Conservation (phyloP, 2,797 vertebrate genomes). For the Hypotaenidia philippensis region DNA sequence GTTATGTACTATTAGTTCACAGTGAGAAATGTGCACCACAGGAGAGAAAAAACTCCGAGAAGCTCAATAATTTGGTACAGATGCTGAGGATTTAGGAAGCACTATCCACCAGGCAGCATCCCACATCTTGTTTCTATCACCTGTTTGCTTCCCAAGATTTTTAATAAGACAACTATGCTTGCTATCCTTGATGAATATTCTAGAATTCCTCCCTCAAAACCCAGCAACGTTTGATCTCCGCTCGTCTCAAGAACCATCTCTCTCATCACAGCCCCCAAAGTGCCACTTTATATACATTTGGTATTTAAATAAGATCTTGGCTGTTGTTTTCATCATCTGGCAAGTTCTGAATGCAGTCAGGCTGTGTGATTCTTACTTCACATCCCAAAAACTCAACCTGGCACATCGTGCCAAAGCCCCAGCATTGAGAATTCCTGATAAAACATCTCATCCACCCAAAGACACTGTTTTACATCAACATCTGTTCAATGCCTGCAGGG, state of each 20-base stretch:
- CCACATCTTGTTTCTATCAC: slow-evolving; percentile 68
- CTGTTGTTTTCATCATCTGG: slow-evolving; percentile 23
- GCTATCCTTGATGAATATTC: slow-evolving; percentile 58
- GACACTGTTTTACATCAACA: background rate
- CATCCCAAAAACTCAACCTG: background rate
- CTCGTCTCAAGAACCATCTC: slow-evolving; percentile 1
- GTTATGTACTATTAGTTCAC: slow-evolving; percentile 76
- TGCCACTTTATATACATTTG: slow-evolving; percentile 11
- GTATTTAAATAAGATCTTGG: slow-evolving; percentile 43
- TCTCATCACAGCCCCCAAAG: slow-evolving; percentile 4
- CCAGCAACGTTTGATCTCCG: slow-evolving; percentile 25
- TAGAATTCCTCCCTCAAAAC: slow-evolving; percentile 33
- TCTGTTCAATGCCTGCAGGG: background rate
- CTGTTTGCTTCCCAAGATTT: slow-evolving; percentile 64
- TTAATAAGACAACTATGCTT: slow-evolving; percentile 69
- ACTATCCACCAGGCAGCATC: slow-evolving; percentile 43
- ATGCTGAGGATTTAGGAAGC: slow-evolving; percentile 66
- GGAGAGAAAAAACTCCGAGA: slow-evolving; percentile 31
- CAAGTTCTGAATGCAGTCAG: background rate
- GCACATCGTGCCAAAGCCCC: background rate
- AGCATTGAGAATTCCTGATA: background rate
- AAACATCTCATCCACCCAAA: background rate
- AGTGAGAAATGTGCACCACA: slow-evolving; percentile 73
- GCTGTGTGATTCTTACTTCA: background rate
- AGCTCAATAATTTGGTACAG: slow-evolving; percentile 73